These are phyloP conservation scores for Tinea pellionella DNA, from an alignment of 2,888 invertebrate species.

Conservation along the genomic window DNA sequence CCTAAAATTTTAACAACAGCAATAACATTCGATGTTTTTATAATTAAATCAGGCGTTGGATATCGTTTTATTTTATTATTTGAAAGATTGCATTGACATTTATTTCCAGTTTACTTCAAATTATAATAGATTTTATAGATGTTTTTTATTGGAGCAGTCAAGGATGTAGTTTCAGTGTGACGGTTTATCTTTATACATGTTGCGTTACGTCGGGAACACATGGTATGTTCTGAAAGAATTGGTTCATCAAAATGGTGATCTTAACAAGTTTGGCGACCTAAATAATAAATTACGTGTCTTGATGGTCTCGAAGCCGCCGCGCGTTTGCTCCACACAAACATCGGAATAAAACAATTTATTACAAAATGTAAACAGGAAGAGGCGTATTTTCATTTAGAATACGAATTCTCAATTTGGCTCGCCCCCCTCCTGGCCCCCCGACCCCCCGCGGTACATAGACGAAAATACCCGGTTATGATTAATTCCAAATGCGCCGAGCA, in stretches of 20 bases:
- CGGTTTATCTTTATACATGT: no score
- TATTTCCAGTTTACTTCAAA: no score
- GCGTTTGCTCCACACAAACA: conserved; percentile 40
- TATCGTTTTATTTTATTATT: no score
- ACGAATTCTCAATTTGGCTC: conserved; percentile 49
- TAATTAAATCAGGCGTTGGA: no score
- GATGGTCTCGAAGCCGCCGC: conserved; percentile 20
- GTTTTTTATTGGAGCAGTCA: no score
- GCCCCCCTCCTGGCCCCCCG: conserved; percentile 22
- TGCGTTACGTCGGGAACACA: no score
- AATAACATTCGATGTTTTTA: no score
- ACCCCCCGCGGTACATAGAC: conserved; percentile 48
- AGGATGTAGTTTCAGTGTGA: no score
- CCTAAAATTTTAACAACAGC: no score
- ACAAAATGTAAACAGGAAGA: conserved; percentile 70
- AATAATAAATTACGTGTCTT: conserved; percentile 36
- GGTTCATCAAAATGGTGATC: neutral
- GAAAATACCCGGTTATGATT: conserved; percentile 70
- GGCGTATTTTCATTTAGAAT: conserved; percentile 69
- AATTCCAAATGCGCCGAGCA: conserved; percentile 68
- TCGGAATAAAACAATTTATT: conserved; percentile 66
- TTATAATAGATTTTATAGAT: no score
- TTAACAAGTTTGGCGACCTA: conserved; percentile 21
- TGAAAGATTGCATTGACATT: no score
- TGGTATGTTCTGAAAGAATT: no score